A percentile compares a stretch with the other conserved stretches of the same genome.
These are phyloP conservation scores for Sipha flava DNA, from an alignment of 1,140 invertebrate genomes.

Conservation along the genomic window DNA sequence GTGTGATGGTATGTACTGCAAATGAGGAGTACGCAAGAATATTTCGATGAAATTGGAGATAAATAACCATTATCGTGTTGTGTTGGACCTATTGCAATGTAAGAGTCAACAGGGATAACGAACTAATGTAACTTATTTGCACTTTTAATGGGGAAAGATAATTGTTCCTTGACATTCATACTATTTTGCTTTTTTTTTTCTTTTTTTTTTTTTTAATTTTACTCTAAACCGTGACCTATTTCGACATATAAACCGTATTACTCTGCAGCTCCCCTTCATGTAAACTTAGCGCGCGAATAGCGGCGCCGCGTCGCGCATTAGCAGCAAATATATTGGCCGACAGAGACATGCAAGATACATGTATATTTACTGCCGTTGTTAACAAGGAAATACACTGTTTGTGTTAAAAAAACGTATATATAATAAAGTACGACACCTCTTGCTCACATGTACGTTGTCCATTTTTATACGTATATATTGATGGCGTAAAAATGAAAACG, in stretches of 20 bases:
- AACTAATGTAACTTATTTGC: neutral
- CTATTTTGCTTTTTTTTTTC: neutral
- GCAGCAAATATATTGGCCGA: neutral
- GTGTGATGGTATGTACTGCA: too few relatives aligned
- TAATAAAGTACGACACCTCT: neutral
- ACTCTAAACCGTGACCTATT: constrained; percentile 16
- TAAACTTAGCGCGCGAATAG: neutral
- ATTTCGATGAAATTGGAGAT: too few relatives aligned
- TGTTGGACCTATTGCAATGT: neutral
- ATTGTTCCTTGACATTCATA: neutral
- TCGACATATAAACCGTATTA: neutral
- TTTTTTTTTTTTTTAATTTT: neutral
- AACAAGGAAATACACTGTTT: neutral
- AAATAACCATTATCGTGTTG: too few relatives aligned
- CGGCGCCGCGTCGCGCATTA: neutral
- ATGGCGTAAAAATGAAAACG: neutral
- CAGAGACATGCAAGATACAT: neutral
- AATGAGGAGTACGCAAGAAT: too few relatives aligned
- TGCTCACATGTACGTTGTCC: neutral
- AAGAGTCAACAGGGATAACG: neutral
- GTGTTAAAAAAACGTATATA: neutral
- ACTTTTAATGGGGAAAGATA: neutral
- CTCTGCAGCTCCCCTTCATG: neutral
- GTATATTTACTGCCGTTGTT: neutral
- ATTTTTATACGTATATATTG: neutral